These are phyloP conservation scores for Chromis chromis DNA, from an alignment of 2,797 vertebrate genomes.

Conservation along the genomic window DNA sequence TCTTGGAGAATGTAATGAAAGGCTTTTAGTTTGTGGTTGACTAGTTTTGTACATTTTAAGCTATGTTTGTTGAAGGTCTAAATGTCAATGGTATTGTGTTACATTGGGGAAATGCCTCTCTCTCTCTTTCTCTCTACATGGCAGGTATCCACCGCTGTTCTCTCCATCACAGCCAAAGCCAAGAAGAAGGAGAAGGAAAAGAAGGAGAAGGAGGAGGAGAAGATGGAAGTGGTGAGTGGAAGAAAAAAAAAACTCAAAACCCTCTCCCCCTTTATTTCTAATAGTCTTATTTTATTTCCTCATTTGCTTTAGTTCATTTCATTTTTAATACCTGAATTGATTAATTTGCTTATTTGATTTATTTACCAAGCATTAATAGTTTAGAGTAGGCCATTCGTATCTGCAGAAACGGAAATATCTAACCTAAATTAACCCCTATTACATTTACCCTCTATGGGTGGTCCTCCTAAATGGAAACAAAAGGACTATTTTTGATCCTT, in stretches of 20 bases:
- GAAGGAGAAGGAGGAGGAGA: slow-evolving; percentile 96
- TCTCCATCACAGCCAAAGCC: slow-evolving; percentile 99
- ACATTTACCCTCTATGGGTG: neutral
- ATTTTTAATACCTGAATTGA: neutral
- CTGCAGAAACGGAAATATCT: neutral
- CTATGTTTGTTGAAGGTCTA: slow-evolving; percentile 55
- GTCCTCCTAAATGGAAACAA: slow-evolving; percentile 13
- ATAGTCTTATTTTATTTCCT: neutral
- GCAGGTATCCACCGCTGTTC: slow-evolving; percentile 97
- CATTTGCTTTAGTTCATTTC: neutral
- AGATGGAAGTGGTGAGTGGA: slow-evolving; percentile 97
- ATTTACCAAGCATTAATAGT: neutral
- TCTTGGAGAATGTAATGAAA: slow-evolving; percentile 31
- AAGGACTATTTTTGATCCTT: neutral
- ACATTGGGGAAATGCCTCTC: slow-evolving; percentile 52
- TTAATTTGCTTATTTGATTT: neutral
- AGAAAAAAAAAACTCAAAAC: slow-evolving; percentile 19
- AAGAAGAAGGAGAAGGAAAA: slow-evolving; percentile 99
- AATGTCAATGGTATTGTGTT: slow-evolving; percentile 58
- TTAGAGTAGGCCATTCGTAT: neutral
- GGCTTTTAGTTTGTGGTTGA: slow-evolving; percentile 58
- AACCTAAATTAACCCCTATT: neutral
- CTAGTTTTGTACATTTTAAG: slow-evolving; percentile 42
- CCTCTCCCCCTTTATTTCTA: neutral
- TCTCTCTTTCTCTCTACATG: slow-evolving; percentile 36